phyloP scores from a whole-genome alignment of 2,113 vertebrate species.

The Oenanthe oenanthe region DNA sequence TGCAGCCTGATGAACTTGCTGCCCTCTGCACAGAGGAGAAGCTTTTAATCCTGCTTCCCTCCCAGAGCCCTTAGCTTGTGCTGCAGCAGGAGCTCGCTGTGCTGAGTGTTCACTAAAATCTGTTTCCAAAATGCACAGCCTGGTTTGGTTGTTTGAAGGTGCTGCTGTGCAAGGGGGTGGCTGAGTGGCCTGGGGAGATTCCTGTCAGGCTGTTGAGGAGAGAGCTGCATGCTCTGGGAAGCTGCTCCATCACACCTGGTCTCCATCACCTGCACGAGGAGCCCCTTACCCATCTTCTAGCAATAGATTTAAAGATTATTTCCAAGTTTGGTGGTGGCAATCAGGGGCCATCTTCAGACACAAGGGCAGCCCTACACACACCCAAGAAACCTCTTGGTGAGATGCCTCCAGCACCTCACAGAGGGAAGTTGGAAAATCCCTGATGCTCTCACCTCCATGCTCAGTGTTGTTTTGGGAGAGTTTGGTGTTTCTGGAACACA shows the following conservation, averaged over 20 bases:
- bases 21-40: background rate
- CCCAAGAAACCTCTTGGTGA: background rate
- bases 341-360: background rate
- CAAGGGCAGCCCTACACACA: background rate
- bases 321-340: background rate
- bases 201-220: background rate
- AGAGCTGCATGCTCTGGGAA: background rate
- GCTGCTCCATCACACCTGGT: background rate
- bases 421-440: background rate
- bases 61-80: background rate
- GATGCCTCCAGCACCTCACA: background rate
- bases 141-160: fast-evolving
- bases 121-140: fast-evolving
- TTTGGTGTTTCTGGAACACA: background rate
- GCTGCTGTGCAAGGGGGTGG: background rate
- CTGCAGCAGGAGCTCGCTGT: background rate
- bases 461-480: background rate
- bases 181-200: background rate
- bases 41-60: conserved; percentile 41
- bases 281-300: background rate
- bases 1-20: background rate
- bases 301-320: fast-evolving
- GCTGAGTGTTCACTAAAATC: background rate
- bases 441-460: background rate
- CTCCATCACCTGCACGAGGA: fast-evolving